phyloP scores from a whole-genome alignment of 2,797 vertebrate species.

The Falco rusticolus region DNA sequence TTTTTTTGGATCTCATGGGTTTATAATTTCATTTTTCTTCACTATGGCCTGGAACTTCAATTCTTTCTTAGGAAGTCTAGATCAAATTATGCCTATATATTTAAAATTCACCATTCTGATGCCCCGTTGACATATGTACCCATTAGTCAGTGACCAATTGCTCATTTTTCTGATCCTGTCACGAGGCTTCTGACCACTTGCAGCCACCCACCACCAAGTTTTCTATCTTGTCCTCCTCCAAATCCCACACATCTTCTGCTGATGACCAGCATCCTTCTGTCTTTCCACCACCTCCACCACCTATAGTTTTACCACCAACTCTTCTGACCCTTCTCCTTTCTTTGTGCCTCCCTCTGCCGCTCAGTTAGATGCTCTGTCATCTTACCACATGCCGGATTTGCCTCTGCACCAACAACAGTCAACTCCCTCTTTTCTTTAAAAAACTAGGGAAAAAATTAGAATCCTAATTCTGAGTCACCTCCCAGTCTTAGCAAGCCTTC shows the following conservation, averaged over 20 bases:
- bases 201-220: neutral
- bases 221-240: neutral
- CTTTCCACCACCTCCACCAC: neutral
- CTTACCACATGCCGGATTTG: neutral
- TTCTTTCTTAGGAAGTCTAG: neutral
- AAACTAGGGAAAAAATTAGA: neutral
- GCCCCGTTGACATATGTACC: neutral
- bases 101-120: neutral
- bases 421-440: neutral
- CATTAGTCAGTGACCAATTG: neutral
- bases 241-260: neutral
- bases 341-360: neutral
- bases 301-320: neutral
- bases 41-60: neutral
- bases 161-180: neutral
- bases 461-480: neutral
- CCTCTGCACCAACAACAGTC: neutral
- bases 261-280: neutral
- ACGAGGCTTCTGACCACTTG: neutral
- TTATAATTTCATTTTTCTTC: neutral
- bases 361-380: neutral
- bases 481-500: neutral
- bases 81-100: neutral
- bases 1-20: neutral
- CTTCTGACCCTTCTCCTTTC: neutral